phyloP scores from a whole-genome alignment of 2,888 invertebrate species.

The Pseudococcus longispinus region DNA sequence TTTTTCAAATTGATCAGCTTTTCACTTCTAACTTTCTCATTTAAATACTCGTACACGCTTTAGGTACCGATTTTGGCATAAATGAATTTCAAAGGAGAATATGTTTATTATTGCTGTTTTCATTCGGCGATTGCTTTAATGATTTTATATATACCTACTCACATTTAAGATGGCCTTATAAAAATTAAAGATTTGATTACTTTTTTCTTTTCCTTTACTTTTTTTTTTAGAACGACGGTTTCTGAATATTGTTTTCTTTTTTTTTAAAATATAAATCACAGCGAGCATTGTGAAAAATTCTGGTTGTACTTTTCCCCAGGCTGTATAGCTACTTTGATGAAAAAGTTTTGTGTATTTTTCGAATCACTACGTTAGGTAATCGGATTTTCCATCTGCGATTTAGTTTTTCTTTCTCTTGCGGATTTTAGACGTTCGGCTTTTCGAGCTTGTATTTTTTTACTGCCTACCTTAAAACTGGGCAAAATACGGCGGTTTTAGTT shows the following conservation, averaged over 20 bases:
- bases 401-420: slow-evolving; percentile 11
- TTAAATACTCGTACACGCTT: too few relatives aligned
- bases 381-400: slow-evolving; percentile 13
- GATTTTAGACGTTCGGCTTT: neutral
- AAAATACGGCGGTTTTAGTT: neutral
- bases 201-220: neutral
- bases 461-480: neutral
- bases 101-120: too few relatives aligned
- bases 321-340: neutral
- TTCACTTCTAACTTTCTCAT: too few relatives aligned
- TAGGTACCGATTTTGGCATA: too few relatives aligned
- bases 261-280: neutral
- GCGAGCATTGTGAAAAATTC: neutral
- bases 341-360: neutral
- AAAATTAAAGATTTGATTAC: too few relatives aligned
- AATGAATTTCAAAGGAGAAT: too few relatives aligned
- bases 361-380: neutral
- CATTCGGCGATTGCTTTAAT: too few relatives aligned
- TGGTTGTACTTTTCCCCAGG: neutral
- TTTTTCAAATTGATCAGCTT: too few relatives aligned
- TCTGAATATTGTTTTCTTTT: neutral
- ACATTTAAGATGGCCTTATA: too few relatives aligned
- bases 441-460: neutral
- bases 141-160: too few relatives aligned
- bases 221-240: neutral